Percentiles rank a stretch among this genome's conserved stretches.
These are phyloP conservation scores for Thaumetopoea pityocampa DNA, from an alignment of 1,140 invertebrate genomes.

Conservation along the genomic window DNA sequence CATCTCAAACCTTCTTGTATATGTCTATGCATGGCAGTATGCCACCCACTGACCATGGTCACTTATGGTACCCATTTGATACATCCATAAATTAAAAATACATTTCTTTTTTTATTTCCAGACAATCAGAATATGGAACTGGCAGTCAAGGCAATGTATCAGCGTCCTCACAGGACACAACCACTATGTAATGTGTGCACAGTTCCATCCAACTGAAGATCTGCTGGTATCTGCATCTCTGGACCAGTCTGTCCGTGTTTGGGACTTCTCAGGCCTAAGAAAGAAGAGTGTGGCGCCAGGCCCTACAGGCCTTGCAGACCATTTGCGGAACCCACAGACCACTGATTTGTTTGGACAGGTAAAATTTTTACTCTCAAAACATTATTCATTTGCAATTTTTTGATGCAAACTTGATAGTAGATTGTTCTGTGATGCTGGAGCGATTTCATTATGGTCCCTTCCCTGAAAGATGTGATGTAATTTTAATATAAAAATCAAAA, in stretches of 20 bases:
- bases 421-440: too few relatives aligned
- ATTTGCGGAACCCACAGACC: conserved; percentile 89
- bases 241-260: conserved; percentile 98
- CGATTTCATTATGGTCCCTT: too few relatives aligned
- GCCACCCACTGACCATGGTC: too few relatives aligned
- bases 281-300: conserved; percentile 99
- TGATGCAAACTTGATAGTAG: too few relatives aligned
- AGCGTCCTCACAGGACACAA: conserved; percentile 98
- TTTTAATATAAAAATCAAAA: too few relatives aligned
- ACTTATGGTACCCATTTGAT: too few relatives aligned
- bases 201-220: conserved; percentile 98
- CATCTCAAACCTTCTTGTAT: too few relatives aligned
- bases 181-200: conserved; percentile 99
- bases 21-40: too few relatives aligned
- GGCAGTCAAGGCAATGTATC: conserved; percentile 99
- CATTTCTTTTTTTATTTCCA: conserved; percentile 31
- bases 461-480: too few relatives aligned
- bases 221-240: conserved; percentile 97
- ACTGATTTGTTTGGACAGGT: conserved; percentile 95
- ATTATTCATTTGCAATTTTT: too few relatives aligned
- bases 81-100: not conserved
- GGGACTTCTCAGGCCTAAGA: conserved; percentile 97
- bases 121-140: conserved; percentile 99
- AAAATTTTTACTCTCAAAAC: conserved; percentile 4
- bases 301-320: conserved; percentile 91